These are phyloP conservation scores for Megaptera novaeangliae DNA, from an alignment of 2,113 vertebrate genomes.

Conservation along the genomic window DNA sequence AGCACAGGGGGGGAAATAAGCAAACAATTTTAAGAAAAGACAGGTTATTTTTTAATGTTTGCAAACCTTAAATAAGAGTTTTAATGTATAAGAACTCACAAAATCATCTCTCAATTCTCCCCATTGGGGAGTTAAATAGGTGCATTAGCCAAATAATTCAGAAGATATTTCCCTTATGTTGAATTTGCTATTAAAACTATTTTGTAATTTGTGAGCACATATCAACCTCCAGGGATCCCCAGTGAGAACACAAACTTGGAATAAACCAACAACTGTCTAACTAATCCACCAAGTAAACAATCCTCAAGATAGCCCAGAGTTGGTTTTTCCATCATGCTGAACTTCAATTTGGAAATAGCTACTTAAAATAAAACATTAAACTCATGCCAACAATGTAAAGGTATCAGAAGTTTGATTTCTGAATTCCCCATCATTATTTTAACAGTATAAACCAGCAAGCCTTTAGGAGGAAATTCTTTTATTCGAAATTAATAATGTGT, in stretches of 20 bases:
- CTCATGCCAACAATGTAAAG: not conserved
- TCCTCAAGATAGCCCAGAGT: not conserved
- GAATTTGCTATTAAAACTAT: slow-evolving; percentile 21
- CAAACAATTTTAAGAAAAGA: not conserved
- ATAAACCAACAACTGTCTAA: not conserved
- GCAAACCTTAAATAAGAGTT: not conserved
- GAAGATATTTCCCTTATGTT: not conserved
- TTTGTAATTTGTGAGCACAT: not conserved
- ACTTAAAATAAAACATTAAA: slow-evolving; percentile 15
- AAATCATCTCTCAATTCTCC: not conserved
- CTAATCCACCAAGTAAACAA: slow-evolving; percentile 2
- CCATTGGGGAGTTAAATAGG: not conserved
- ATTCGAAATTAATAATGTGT: not conserved
- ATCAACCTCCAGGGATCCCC: not conserved
- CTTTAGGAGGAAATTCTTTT: not conserved
- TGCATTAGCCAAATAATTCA: not conserved
- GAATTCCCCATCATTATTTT: not conserved
- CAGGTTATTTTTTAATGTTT: not conserved
- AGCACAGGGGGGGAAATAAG: not conserved
- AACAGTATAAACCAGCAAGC: not conserved
- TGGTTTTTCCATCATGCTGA: not conserved
- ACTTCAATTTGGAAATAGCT: not conserved
- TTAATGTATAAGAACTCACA: not conserved
- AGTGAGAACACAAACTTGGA: slow-evolving; percentile 3
- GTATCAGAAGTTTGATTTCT: not conserved